Evolutionary conservation across 2,113 vertebrate genomes (phyloP), one percentile per base, ranked within the genome.

Genomic region (Piaya cayana): DNA sequence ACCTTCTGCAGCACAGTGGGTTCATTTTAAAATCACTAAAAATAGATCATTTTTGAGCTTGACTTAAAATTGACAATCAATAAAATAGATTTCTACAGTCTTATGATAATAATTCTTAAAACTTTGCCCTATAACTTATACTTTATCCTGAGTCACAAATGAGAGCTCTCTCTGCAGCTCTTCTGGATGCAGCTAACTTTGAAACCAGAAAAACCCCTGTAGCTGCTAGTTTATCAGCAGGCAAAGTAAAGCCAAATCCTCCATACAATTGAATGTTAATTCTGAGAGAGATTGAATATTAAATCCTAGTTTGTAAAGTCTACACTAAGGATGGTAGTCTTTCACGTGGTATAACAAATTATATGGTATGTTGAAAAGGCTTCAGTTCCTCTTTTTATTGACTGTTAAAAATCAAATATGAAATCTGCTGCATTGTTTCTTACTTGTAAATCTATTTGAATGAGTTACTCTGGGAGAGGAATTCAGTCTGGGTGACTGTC

Each of bases 291-390:
- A 43, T 78, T 62, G 77, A 59, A 13, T 70, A 37, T 15, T 27
- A 75, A 63, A 13, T 45, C 12, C 9, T 39, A 2, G 26, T 56
- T 65, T 79, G 29, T 56, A n/a, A 75, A 60, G 63, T 5, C 25
- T 64, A 13, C 11, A 3, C 10, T 60, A 30, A 45, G 16, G 36
- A 15, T 62, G n/a, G 30, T 11, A 1, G 20, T 81, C n/a, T 86
- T 29, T 36, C 32, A 37, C 0, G 0, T 39, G 49, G 8, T 36
- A 4, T 4, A 62, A 18, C 29, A 60, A 21, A n/a, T 16, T 5
- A 13, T 5, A 1, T 0, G 6, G 13, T 60, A 12, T 5, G 1
- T 22, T 9, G 25, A 81, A 52, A 55, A 42, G 3, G 11, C 60
- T 86, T 75, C 29, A 34, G 0, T 62, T 86, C 17, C 19, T 78